Conservation (phyloP, 2,113 vertebrate species). For the Laticauda laticaudata region DNA sequence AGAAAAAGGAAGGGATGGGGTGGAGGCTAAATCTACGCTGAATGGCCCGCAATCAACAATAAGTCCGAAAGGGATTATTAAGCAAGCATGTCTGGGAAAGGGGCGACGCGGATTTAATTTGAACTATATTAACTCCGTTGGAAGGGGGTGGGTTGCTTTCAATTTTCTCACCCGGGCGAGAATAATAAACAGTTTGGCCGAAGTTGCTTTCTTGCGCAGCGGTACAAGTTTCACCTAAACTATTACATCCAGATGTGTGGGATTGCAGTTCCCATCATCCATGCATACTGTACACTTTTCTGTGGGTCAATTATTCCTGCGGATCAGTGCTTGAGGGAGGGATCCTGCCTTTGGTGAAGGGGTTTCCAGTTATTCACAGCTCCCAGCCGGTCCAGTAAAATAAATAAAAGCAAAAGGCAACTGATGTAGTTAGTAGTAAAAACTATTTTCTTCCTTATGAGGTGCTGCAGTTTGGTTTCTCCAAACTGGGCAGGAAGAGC, state of each 20-base stretch:
- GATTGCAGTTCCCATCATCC: background rate
- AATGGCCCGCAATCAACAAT: conserved; percentile 51
- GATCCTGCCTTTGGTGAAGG: background rate
- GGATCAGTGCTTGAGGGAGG: too few species aligned
- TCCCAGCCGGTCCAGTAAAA: background rate
- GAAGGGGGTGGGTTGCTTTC: too few species aligned
- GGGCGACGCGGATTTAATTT: conserved; percentile 39
- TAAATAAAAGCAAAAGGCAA: background rate
- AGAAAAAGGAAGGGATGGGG: background rate
- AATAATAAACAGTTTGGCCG: background rate
- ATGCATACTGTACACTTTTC: background rate
- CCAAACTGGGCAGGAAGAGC: background rate
- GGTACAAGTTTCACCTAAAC: background rate
- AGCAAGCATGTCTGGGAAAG: conserved; percentile 64
- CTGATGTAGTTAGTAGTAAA: background rate
- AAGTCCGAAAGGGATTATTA: conserved; percentile 53
- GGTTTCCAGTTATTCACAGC: background rate
- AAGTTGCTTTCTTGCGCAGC: background rate
- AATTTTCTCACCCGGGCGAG: background rate
- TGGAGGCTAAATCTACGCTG: conserved; percentile 27
- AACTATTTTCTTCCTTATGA: background rate
- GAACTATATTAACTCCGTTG: conserved; percentile 52
- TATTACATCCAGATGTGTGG: background rate
- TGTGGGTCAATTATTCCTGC: background rate
- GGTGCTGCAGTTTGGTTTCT: background rate